phyloP scores from a whole-genome alignment of 2,113 vertebrate genomes.

The Euleptes europaea region DNA sequence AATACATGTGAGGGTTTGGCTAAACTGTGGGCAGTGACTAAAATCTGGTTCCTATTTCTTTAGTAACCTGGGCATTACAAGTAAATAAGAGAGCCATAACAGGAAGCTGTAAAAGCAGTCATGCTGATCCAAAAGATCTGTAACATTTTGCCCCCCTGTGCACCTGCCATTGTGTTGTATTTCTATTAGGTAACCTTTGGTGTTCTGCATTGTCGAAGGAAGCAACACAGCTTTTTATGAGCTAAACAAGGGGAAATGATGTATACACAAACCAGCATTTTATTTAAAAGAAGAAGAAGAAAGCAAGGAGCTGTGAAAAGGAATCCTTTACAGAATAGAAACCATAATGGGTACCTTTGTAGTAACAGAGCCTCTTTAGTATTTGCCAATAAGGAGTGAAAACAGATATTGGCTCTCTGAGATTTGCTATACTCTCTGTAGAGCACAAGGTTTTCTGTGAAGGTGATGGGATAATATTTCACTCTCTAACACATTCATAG shows the following conservation, averaged over 20 bases:
- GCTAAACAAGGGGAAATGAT: slow-evolving; percentile 9
- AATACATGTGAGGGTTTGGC: neutral
- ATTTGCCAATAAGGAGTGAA: neutral
- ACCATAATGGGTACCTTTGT: neutral
- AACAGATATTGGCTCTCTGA: neutral
- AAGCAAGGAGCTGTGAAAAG: neutral
- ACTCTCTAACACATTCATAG: neutral
- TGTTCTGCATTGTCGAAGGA: neutral
- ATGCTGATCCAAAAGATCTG: neutral
- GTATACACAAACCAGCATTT: neutral
- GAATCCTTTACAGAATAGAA: neutral
- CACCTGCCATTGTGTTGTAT: neutral
- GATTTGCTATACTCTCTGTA: neutral
- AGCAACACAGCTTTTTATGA: neutral
- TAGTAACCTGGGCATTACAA: neutral
- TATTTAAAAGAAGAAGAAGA: neutral
- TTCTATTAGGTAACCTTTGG: neutral
- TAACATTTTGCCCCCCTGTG: neutral
- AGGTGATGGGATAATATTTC: neutral
- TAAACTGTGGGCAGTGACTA: slow-evolving; percentile 20
- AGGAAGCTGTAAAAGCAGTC: neutral
- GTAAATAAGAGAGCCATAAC: neutral
- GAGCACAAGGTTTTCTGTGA: neutral
- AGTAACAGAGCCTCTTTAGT: neutral
- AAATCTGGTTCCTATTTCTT: slow-evolving; percentile 9